These are phyloP conservation scores for Caenorhabditis sulstoni DNA, from an alignment of 2,888 invertebrate species.

Conservation along the genomic window DNA sequence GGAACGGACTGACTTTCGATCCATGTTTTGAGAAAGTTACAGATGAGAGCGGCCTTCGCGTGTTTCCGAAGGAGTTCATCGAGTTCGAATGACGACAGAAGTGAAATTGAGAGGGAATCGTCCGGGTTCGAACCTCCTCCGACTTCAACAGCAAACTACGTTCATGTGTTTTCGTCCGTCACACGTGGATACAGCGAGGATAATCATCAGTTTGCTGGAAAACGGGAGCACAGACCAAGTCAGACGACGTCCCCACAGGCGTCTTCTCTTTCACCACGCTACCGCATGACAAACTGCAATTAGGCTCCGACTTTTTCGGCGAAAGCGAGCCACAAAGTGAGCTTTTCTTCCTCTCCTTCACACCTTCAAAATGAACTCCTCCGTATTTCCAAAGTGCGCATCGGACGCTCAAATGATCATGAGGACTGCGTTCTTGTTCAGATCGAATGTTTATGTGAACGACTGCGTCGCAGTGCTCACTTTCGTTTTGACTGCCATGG, in stretches of 20 bases:
- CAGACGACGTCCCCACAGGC: not conserved
- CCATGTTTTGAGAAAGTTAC: too few relatives aligned
- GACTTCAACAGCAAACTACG: too few relatives aligned
- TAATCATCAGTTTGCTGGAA: not conserved
- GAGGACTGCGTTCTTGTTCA: conserved; percentile 13
- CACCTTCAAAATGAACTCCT: not conserved
- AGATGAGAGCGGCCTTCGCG: too few relatives aligned
- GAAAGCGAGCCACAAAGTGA: not conserved
- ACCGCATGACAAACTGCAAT: conserved; percentile 19
- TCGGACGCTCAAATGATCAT: conserved; percentile 9
- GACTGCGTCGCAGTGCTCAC: conserved; percentile 4
- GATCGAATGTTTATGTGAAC: conserved; percentile 10
- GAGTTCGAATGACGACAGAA: too few relatives aligned
- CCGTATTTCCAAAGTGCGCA: conserved; percentile 7
- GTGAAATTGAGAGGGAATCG: too few relatives aligned
- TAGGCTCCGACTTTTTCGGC: conserved; percentile 3
- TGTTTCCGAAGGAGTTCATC: too few relatives aligned
- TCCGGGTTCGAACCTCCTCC: too few relatives aligned
- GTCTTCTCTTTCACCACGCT: not conserved
- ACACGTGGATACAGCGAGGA: not conserved
- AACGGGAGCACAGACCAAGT: conserved; percentile 3
- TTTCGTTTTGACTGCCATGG: not conserved
- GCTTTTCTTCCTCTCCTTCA: not conserved
- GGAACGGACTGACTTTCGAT: too few relatives aligned
- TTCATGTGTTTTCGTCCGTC: too few relatives aligned